Evolutionary conservation across 2,113 vertebrate genomes (phyloP).

Genomic region (Lamprotornis superbus): DNA sequence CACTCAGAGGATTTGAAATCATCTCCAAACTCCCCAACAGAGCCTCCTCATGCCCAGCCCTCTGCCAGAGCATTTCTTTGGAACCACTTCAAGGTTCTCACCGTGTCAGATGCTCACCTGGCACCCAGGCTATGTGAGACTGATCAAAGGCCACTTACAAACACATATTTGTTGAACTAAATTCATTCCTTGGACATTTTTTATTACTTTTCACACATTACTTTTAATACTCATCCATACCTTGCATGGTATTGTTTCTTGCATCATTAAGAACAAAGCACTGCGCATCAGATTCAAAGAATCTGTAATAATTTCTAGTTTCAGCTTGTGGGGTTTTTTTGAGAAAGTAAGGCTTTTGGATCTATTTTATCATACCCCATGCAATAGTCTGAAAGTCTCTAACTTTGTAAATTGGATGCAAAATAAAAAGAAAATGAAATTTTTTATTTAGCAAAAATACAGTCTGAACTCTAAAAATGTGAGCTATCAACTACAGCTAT

Average conservation of each 20-base stretch:
- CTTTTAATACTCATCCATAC: background rate
- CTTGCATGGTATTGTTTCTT: background rate
- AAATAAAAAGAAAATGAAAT: background rate
- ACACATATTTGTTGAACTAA: background rate
- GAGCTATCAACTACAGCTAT: background rate
- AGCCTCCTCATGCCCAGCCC: background rate
- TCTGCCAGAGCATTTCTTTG: background rate
- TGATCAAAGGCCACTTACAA: background rate
- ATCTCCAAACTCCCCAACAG: background rate
- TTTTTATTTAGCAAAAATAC: background rate
- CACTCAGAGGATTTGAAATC: background rate
- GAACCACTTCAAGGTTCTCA: background rate
- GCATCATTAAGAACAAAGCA: background rate
- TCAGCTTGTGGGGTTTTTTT: background rate
- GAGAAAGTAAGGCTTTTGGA: background rate
- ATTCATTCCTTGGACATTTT: background rate
- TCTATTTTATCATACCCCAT: background rate
- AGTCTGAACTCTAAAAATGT: background rate
- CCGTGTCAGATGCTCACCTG: accelerated
- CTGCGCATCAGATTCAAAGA: background rate
- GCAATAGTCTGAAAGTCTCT: background rate
- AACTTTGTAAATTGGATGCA: background rate
- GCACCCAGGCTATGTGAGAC: background rate
- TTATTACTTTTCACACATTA: background rate
- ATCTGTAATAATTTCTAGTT: background rate